Percentiles rank a stretch among this genome's conserved stretches.
Conservation (phyloP, 2,797 vertebrate species). For the Hydrocynus forskahlii region DNA sequence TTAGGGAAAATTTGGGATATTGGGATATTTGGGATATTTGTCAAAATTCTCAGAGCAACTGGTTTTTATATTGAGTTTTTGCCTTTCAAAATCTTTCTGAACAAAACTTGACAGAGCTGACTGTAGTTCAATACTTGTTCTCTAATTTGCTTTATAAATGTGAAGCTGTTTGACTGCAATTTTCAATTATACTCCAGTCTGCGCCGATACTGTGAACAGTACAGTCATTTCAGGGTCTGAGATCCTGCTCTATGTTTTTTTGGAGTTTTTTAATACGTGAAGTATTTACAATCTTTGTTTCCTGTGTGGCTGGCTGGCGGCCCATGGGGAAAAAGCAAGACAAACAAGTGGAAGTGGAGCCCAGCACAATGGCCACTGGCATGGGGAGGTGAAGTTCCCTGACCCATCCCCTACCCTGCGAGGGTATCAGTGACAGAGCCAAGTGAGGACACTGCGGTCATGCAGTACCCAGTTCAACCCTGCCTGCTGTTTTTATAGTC, state of each 20-base stretch:
- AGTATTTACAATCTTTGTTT: constrained; percentile 75
- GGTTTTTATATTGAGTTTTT: not conserved
- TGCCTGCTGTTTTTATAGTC: not conserved
- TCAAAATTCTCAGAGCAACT: not conserved
- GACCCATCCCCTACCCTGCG: constrained; percentile 33
- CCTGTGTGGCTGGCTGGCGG: constrained; percentile 71
- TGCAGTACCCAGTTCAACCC: not conserved
- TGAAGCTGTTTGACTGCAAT: not conserved
- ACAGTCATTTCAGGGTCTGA: not conserved
- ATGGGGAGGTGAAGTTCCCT: constrained; percentile 49
- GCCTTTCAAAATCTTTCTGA: not conserved
- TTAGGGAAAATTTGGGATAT: not conserved
- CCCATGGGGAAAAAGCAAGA: constrained; percentile 64
- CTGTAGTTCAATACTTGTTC: not conserved
- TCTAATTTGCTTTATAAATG: not conserved
- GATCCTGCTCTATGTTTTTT: constrained; percentile 43
- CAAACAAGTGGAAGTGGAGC: constrained; percentile 71
- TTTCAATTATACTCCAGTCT: not conserved
- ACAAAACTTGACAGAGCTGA: not conserved
- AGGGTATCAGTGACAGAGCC: constrained; percentile 45
- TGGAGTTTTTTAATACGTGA: constrained; percentile 45
- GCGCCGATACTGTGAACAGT: not conserved
- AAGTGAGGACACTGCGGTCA: constrained; percentile 6
- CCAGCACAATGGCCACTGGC: constrained; percentile 66
- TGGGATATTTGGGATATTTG: not conserved